Percentiles rank a stretch among this genome's conserved stretches.
Conservation (phyloP, 2,113 vertebrate genomes). For the Calyptomena viridis region DNA sequence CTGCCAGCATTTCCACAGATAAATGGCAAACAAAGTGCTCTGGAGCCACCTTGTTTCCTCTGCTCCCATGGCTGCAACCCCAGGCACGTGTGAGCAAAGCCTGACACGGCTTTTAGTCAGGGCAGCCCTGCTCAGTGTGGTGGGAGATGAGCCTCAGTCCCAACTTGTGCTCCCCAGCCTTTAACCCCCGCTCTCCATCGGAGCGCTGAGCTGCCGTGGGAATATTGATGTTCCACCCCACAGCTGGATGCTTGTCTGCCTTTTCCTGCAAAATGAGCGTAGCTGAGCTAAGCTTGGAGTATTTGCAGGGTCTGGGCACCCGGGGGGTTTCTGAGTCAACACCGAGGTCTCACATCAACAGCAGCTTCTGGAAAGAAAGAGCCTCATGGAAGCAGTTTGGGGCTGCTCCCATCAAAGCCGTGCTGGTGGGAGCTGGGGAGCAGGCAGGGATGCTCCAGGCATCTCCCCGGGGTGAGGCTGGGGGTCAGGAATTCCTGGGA, state of each 20-base stretch:
- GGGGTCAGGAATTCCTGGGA: neutral
- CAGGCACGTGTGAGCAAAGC: neutral
- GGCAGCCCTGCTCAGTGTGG: neutral
- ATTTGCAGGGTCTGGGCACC: neutral
- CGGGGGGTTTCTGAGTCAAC: neutral
- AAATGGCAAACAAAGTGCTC: neutral
- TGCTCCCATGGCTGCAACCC: neutral
- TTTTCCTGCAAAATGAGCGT: neutral
- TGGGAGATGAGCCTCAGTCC: neutral
- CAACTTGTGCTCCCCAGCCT: neutral
- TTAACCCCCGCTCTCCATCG: neutral
- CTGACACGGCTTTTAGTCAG: neutral
- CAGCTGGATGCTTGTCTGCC: neutral
- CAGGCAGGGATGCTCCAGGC: neutral
- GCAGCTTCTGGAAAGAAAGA: constrained; percentile 12
- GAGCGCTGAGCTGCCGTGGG: neutral
- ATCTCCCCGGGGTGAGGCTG: neutral
- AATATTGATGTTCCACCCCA: neutral
- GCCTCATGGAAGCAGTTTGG: neutral
- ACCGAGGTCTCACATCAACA: neutral
- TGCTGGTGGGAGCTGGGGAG: neutral
- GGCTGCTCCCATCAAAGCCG: neutral
- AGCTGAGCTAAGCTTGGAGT: neutral
- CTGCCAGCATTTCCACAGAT: neutral
- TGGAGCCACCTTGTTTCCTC: neutral